Base-by-base conservation (phyloP, 2,113 vertebrate species). In the Phyllostomus discolor region DNA sequence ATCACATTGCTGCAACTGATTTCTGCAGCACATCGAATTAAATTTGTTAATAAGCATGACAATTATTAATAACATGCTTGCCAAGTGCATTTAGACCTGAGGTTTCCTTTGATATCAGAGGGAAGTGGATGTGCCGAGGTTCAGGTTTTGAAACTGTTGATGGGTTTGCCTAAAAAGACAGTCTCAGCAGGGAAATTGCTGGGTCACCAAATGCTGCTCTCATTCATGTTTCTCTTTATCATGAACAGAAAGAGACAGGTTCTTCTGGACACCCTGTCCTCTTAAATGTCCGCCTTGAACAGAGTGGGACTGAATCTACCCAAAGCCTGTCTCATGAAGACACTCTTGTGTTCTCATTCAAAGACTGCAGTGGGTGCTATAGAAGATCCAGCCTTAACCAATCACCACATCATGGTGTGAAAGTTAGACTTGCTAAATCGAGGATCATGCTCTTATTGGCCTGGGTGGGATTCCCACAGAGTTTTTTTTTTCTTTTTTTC, bases 41-140 rank as follows among this genome's bases (percentile, higher is more conserved):
- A 64, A 88, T 86, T 73, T 95, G 94, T 85, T 97, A 96, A 96
- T 96, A 89, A 93, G 96, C 97, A 86, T 97, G 97, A 72, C 95
- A 82, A 86, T 93, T 86, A 94, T 97, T 97, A 96, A 96, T 93
- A 81, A 83, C 94, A 86, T 87, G 86, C 94, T 97, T 87, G 88
- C 97, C 95, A 96, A 95, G 94, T 80, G 91, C 24, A 5, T 80
- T 93, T 82, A 91, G 93, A 94, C 94, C 73, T 79, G 95, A 88
- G 78, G 91, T 70, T 97, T 93, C 94, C 95, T 94, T 79, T 94
- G 91, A 50, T 79, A 75, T 5, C 85, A 3, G 66, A 95, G 86
- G 91, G 43, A 80, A 91, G 91, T 54, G 73, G 67, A 35, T 48
- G 79, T 76, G 89, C 91, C 64, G 79, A 91, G 93, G 93, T 67